These are phyloP conservation scores for Pogonophryne albipinna DNA, from an alignment of 2,797 vertebrate species.

Conservation along the genomic window DNA sequence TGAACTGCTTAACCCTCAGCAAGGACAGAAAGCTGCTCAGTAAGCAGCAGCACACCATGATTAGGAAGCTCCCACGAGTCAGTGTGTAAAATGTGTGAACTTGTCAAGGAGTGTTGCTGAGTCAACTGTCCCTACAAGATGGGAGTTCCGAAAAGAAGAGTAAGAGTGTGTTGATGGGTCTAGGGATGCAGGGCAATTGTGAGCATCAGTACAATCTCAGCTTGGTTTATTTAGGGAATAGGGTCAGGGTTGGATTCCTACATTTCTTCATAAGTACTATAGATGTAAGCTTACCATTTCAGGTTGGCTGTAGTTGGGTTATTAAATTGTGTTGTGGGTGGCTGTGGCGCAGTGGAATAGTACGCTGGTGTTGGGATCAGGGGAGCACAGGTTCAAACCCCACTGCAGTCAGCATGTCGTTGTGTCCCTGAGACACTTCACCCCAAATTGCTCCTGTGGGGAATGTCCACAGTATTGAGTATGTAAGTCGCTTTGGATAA, in stretches of 20 bases:
- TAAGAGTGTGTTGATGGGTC: neutral
- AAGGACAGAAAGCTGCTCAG: slow-evolving; percentile 7
- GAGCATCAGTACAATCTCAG: neutral
- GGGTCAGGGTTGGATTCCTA: neutral
- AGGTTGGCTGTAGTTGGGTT: neutral
- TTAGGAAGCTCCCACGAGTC: neutral
- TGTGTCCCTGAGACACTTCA: too few relatives aligned
- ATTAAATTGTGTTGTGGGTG: neutral
- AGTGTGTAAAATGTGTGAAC: neutral
- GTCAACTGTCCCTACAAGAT: neutral
- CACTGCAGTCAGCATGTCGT: too few relatives aligned
- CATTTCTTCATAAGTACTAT: neutral
- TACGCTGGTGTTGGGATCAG: too few relatives aligned
- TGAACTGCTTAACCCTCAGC: neutral
- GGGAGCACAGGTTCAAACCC: too few relatives aligned
- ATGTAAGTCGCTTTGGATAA: too few relatives aligned
- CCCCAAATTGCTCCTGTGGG: too few relatives aligned
- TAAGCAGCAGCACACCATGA: neutral
- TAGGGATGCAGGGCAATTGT: neutral
- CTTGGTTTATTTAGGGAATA: neutral
- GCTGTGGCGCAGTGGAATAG: too few relatives aligned
- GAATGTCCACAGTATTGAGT: too few relatives aligned
- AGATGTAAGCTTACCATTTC: neutral
- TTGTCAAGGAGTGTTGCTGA: neutral
- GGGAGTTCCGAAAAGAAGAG: neutral